Evolutionary conservation across 2,797 vertebrate species (phyloP), one percentile per base, ranked within the genome.

Genomic region (Bufotes viridis): DNA sequence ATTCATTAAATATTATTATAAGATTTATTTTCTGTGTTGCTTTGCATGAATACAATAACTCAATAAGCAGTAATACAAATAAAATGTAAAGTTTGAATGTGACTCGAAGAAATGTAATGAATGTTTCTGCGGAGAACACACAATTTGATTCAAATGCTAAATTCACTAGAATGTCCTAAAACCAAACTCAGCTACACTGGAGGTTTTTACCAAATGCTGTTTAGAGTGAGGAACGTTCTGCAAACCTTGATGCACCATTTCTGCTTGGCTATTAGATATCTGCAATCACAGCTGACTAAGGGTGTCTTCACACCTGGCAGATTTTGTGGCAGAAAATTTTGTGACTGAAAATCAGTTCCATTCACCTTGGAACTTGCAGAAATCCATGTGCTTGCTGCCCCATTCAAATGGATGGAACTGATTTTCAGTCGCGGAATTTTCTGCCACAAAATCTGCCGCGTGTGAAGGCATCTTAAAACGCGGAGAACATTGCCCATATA

Each of bases 101-200:
- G 69, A 74, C 57, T 55, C 29, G 57, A 57, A 74, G 29, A 29
- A 58, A 74, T 55, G 63, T 20, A 57, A 70, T 82, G 65, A 82
- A 69, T 26, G 63, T 82, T 82, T 26, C 22, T 24, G 49, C 53
- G 61, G 49, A 24, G 65, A 51, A 34, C n/a, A 13, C 9, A 74
- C 53, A 84, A 63, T 61, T 81, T 11, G 58, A 79, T 60, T 58
- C 14, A 26, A 34, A 82, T 67, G 42, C 42, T 26, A 69, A 69
- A 49, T 67, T 82, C 34, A 67, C 18, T 82, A 67, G 51, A 69
- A 83, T 55, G 81, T 70, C 51, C 67, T 57, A 15, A 72, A 67
- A 17, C 6, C 49, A 20, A 57, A 57, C 51, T 34, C 53, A 57
- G 72, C 34, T 83, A 55, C 65, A 83, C 51, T 67, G 42, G n/a